Evolutionary conservation across 2,113 vertebrate genomes (phyloP).

Genomic region (Phyllopteryx taeniolatus): DNA sequence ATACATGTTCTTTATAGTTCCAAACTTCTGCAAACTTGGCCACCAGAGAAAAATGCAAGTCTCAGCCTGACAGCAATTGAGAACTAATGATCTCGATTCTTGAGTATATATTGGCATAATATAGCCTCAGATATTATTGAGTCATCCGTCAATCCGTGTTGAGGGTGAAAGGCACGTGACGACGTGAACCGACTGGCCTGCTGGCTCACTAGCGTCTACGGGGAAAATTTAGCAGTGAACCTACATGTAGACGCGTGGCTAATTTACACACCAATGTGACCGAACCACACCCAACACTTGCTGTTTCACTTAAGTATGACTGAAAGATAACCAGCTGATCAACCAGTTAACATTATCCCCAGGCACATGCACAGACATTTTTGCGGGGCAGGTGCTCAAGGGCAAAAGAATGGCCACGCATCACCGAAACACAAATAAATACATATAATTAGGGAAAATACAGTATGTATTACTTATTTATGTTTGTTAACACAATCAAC

Average conservation of each 20-base stretch:
- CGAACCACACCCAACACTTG: neutral
- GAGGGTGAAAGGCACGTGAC: neutral
- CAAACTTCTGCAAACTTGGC: no score
- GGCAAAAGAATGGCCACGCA: no score
- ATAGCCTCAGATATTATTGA: neutral
- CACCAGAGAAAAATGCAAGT: no score
- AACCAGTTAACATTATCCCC: neutral
- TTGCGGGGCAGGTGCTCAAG: no score
- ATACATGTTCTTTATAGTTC: no score
- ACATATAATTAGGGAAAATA: no score
- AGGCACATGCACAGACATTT: no score
- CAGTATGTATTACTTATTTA: no score
- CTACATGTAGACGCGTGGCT: constrained; percentile 32
- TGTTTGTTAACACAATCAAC: no score
- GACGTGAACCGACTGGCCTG: constrained; percentile 1
- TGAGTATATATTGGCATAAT: neutral
- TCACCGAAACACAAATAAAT: no score
- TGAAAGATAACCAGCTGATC: neutral
- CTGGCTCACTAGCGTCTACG: constrained; percentile 43
- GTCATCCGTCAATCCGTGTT: neutral
- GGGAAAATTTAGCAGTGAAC: constrained; percentile 59
- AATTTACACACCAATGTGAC: constrained; percentile 61
- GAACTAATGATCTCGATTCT: neutral
- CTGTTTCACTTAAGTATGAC: neutral
- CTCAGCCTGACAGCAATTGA: no score